A percentile compares a stretch with the other conserved stretches of the same genome.
Evolutionary conservation across 2,797 vertebrate genomes (phyloP).

Genomic region (Heterohyrax brucei): DNA sequence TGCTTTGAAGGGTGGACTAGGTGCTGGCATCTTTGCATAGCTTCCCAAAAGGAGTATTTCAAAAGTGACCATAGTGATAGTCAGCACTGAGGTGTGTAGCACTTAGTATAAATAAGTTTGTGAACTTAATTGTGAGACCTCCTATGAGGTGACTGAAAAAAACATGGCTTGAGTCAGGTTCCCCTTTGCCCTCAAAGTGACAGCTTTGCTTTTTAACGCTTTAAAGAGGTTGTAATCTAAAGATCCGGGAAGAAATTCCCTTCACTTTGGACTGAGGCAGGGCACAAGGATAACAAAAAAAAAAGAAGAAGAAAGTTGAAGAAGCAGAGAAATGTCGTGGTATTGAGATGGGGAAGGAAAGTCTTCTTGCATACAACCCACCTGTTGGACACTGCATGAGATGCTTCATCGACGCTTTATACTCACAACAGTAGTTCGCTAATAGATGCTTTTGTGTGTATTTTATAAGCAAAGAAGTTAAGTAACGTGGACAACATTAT

Average conservation of each 20-base stretch:
- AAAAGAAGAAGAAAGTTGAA: background rate
- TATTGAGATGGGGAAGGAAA: background rate
- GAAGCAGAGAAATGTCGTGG: background rate
- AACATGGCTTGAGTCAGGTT: too few species aligned
- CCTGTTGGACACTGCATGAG: background rate
- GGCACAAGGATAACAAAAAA: background rate
- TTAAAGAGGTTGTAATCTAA: too few species aligned
- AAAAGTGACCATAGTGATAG: too few species aligned
- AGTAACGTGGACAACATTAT: background rate
- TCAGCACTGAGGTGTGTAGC: too few species aligned
- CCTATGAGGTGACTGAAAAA: too few species aligned
- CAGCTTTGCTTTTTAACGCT: too few species aligned
- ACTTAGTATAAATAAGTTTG: too few species aligned
- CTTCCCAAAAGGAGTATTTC: too few species aligned
- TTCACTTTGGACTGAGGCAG: conserved; percentile 7
- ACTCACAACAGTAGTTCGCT: background rate
- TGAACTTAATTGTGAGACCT: too few species aligned
- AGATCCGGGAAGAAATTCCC: background rate
- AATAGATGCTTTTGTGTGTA: background rate
- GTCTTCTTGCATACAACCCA: background rate
- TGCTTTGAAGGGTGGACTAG: too few species aligned
- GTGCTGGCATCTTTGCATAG: too few species aligned
- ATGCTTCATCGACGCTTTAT: background rate
- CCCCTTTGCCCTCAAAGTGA: too few species aligned
- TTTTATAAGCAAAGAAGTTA: background rate